These are phyloP conservation scores for Mythimna pallens DNA, from an alignment of 2,888 invertebrate genomes.

Conservation along the genomic window DNA sequence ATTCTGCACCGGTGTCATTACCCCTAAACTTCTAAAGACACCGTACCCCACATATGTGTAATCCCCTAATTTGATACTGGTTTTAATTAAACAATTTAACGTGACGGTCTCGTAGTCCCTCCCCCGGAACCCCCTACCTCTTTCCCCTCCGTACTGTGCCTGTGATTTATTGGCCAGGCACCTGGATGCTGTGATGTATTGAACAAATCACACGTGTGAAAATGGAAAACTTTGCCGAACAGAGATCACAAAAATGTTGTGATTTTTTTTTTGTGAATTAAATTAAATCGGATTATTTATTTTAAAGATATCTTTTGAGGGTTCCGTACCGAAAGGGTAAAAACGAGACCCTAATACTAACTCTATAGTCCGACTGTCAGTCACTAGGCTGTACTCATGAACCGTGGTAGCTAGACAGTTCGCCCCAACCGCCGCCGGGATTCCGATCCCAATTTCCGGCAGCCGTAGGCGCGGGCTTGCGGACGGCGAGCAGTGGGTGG, in stretches of 20 bases:
- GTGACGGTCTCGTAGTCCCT: constrained; percentile 48
- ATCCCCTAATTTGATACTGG: constrained; percentile 67
- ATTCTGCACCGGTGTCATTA: constrained; percentile 49
- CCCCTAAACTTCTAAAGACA: constrained; percentile 41
- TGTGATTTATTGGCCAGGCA: constrained; percentile 75
- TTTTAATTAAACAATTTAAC: constrained; percentile 74
- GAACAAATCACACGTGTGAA: constrained; percentile 77
- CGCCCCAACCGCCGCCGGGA: too few relatives aligned
- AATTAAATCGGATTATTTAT: background rate
- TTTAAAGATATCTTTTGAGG: too few relatives aligned
- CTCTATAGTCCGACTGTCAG: too few relatives aligned
- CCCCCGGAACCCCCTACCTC: constrained; percentile 20
- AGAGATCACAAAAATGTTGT: background rate
- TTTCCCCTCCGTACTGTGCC: constrained; percentile 24
- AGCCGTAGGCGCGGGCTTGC: too few relatives aligned
- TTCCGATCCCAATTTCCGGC: too few relatives aligned
- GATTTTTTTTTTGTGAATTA: background rate
- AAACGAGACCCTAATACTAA: too few relatives aligned
- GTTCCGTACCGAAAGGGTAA: too few relatives aligned
- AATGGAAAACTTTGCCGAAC: constrained; percentile 35
- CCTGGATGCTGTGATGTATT: constrained; percentile 70
- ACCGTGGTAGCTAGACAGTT: too few relatives aligned
- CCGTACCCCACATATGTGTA: constrained; percentile 58
- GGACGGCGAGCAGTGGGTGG: too few relatives aligned
- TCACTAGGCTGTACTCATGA: too few relatives aligned